Conservation (phyloP, 1,140 invertebrate genomes). For the Halictus rubicundus region DNA sequence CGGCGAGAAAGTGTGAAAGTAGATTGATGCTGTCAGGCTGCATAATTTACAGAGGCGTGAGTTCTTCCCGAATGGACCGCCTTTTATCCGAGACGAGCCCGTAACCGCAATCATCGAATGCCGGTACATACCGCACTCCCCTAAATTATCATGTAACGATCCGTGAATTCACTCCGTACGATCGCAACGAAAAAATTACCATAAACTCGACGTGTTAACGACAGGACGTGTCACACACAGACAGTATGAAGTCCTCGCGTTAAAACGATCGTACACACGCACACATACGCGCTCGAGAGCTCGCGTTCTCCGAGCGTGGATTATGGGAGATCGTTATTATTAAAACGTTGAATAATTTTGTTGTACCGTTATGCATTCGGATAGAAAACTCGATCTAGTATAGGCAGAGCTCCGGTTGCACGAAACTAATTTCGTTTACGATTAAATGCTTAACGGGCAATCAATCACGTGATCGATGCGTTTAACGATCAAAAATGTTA, state of each 20-base stretch:
- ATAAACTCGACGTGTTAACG: constrained; percentile 23
- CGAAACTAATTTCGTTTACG: too few species aligned
- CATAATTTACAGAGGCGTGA: constrained; percentile 44
- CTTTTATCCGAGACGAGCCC: constrained; percentile 15
- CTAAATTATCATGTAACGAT: constrained; percentile 38
- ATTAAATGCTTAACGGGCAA: too few species aligned
- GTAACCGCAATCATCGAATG: constrained; percentile 19
- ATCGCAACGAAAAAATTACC: constrained; percentile 20
- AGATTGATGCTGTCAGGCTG: constrained; percentile 45
- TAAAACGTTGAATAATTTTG: too few species aligned
- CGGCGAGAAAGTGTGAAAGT: constrained; percentile 47
- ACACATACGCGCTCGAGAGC: too few species aligned
- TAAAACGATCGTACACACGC: neutral
- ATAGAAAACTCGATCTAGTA: too few species aligned
- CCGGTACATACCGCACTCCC: constrained; percentile 2
- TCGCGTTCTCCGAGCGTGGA: neutral
- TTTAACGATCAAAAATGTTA: too few species aligned
- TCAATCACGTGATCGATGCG: too few species aligned
- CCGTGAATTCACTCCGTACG: constrained; percentile 21
- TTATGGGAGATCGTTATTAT: too few species aligned
- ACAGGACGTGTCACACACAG: neutral
- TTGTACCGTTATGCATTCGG: too few species aligned
- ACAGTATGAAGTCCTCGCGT: neutral
- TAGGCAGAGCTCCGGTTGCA: too few species aligned
- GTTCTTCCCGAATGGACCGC: constrained; percentile 20